These are phyloP conservation scores for Brienomyrus brachyistius DNA, from an alignment of 2,113 vertebrate genomes.

Conservation along the genomic window DNA sequence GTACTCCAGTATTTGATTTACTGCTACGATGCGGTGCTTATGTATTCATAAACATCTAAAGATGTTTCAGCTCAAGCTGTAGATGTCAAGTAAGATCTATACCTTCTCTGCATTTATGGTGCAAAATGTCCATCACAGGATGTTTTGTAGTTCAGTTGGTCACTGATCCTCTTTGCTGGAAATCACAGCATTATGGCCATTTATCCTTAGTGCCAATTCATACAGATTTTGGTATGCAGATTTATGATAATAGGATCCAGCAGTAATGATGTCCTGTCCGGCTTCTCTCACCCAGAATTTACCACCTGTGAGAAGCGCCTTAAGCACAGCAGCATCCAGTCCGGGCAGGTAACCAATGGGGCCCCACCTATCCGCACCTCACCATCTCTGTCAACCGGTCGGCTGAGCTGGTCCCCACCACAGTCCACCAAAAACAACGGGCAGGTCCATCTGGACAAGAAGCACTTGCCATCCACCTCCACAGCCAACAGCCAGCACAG, in stretches of 20 bases:
- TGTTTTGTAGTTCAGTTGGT: not conserved
- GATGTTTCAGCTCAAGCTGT: not conserved
- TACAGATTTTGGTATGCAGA: not conserved
- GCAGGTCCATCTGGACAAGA: constrained; percentile 33
- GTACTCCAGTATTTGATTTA: not conserved
- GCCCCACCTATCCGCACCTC: constrained; percentile 30
- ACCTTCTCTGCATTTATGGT: not conserved
- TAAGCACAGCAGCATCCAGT: not conserved
- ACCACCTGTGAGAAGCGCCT: not conserved
- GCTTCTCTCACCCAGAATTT: constrained; percentile 2
- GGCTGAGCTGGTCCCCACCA: not conserved
- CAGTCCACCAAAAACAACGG: constrained; percentile 23
- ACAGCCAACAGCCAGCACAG: constrained; percentile 46
- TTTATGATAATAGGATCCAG: not conserved
- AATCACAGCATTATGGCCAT: not conserved
- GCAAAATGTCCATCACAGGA: not conserved
- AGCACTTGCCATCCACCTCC: constrained; percentile 35
- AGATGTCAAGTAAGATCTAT: not conserved
- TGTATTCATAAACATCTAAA: not conserved
- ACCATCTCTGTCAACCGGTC: constrained; percentile 30
- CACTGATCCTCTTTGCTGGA: not conserved
- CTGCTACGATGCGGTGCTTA: not conserved
- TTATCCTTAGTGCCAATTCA: not conserved
- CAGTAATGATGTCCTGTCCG: not conserved
- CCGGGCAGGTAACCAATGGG: constrained; percentile 17